A percentile compares a stretch with the other conserved stretches of the same genome.
phyloP scores from a whole-genome alignment of 2,888 invertebrate genomes.

The Pegoplata infirma region DNA sequence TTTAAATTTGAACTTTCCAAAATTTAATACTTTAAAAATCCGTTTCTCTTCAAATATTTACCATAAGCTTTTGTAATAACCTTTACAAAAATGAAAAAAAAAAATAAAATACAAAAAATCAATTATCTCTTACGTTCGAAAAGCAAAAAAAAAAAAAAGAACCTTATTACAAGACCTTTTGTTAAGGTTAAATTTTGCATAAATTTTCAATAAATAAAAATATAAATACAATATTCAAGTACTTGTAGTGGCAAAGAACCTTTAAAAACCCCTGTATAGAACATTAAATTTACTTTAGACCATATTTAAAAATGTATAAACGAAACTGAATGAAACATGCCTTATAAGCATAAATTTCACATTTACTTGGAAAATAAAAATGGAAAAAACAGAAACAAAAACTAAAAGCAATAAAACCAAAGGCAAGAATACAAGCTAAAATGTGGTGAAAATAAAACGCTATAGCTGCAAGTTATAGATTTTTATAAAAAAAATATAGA shows the following conservation, averaged over 20 bases:
- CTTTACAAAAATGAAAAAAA: not conserved
- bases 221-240: constrained; percentile 31
- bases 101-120: not conserved
- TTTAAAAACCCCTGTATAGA: constrained; percentile 38
- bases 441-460: constrained; percentile 38
- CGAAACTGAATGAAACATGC: constrained; percentile 38
- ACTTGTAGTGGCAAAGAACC: not conserved
- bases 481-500: no score
- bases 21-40: no score
- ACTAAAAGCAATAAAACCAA: not conserved
- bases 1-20: no score
- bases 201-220: constrained; percentile 52
- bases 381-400: constrained; percentile 4
- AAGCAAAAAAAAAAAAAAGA: not conserved
- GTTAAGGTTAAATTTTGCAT: constrained; percentile 58
- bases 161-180: constrained; percentile 9
- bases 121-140: not conserved
- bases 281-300: constrained; percentile 24
- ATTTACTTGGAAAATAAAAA: constrained; percentile 7
- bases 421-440: no score
- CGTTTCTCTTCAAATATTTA: no score
- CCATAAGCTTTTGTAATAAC: no score
- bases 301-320: not conserved
- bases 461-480: constrained; percentile 61
- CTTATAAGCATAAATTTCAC: constrained; percentile 58